Base-by-base conservation (phyloP, 1,140 invertebrate genomes). In the Drosophila tropicalis region DNA sequence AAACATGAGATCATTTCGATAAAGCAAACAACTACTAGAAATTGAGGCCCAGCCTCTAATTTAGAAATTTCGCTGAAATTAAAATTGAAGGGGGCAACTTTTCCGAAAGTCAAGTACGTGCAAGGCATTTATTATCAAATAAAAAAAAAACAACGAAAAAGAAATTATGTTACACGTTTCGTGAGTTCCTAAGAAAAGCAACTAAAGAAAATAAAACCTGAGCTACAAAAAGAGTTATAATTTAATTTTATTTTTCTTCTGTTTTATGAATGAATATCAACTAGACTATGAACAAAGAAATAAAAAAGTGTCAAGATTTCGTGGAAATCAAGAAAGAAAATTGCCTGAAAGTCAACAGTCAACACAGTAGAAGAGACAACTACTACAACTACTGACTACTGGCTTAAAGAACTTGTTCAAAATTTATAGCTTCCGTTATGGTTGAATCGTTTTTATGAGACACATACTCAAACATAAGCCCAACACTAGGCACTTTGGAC, bases 351-450 rank as follows among this genome's bases (percentile, higher is more conserved):
- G 66, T 70, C 47, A 22, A 40, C 34, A 29, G 44, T 51, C 44
- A 3, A 22, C 17, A 13, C 17, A 13, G 29, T 29, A 29, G 29
- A 29, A 44, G 15, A 22, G 51, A 41, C 36, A 39, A 13, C 36
- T 39, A 39, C 9, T 12, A 13, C 36, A 13, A 39, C 34, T 36
- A 36, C 34, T 2, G 10, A 36, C 12, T 56, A 71, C 58, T 19
- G 60, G 40, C 68, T 68, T 51, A 72, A 66, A 77, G 72, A 82
- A 73, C 69, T 84, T 79, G 69, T 79, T 79, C 19, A 15, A 60
- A 83, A 87, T 86, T 87, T 79, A 83, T 71, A 68, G 75, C 66
- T 86, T 86, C 79, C 83, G 69, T 67, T 76, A 51, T 51, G 44
- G 44, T 12, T 22, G 44, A 51, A n/a, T 51, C 44, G 44, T 51